Percentiles rank a stretch among this genome's conserved stretches.
phyloP scores from a whole-genome alignment of 2,888 invertebrate species.

The Celastrina argiolus region DNA sequence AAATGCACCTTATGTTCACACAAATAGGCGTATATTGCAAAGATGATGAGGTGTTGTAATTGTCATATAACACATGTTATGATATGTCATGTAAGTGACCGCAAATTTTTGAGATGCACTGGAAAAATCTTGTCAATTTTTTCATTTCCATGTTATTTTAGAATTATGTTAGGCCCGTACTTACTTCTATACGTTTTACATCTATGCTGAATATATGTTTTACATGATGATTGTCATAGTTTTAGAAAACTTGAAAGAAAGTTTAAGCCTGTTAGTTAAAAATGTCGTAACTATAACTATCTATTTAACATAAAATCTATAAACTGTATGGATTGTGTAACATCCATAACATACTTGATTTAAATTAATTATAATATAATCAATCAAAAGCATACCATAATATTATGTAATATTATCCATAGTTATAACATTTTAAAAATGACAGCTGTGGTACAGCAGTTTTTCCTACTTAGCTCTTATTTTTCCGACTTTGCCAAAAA shows the following conservation, averaged over 20 bases:
- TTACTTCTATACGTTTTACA: too few relatives aligned
- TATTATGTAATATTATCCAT: neutral
- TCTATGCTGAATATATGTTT: too few relatives aligned
- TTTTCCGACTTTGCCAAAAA: too few relatives aligned
- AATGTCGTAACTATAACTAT: neutral
- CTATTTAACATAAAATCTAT: neutral
- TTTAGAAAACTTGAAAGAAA: too few relatives aligned
- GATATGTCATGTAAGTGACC: slow-evolving; percentile 22
- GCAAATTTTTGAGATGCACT: neutral
- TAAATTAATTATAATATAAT: neutral
- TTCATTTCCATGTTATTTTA: too few relatives aligned
- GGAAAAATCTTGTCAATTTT: too few relatives aligned
- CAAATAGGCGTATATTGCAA: neutral
- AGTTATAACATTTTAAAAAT: neutral
- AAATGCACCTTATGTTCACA: neutral
- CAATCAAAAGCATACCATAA: neutral
- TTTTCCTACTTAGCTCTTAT: too few relatives aligned
- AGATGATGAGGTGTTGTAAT: neutral
- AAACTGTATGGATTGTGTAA: neutral
- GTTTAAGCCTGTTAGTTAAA: too few relatives aligned
- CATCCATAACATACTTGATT: neutral
- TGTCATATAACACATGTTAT: slow-evolving; percentile 28
- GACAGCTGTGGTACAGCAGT: neutral
- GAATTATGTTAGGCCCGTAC: too few relatives aligned
- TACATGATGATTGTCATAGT: too few relatives aligned